Percentiles rank a stretch among this genome's conserved stretches.
Evolutionary conservation across 1,140 invertebrate genomes (phyloP).

Genomic region (Telenomus remus): DNA sequence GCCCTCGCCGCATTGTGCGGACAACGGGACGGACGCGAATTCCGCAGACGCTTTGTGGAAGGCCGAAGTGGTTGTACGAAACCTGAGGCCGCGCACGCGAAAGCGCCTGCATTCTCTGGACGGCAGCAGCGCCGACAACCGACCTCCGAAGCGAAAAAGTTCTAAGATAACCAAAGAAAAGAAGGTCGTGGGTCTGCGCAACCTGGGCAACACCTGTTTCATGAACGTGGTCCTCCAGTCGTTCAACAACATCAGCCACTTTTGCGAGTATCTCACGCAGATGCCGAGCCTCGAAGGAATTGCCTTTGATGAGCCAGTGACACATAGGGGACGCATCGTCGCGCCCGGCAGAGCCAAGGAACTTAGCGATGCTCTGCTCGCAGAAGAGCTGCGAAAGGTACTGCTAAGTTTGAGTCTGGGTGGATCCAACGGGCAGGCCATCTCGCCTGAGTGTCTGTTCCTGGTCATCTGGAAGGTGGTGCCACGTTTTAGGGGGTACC

Average conservation of each 20-base stretch:
- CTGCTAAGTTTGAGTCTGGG: conserved; percentile 84
- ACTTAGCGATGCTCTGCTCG: conserved; percentile 82
- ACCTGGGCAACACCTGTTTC: conserved; percentile 92
- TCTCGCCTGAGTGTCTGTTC: conserved; percentile 88
- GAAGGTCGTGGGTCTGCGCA: conserved; percentile 85
- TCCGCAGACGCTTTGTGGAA: conserved; percentile 69
- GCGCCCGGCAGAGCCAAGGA: conserved; percentile 80
- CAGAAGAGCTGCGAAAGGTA: conserved; percentile 87
- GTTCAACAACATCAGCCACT: conserved; percentile 89
- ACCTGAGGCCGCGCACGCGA: conserved; percentile 77
- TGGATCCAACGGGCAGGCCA: conserved; percentile 81
- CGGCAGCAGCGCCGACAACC: conserved; percentile 76
- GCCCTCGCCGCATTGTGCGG: conserved; percentile 58
- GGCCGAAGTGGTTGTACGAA: conserved; percentile 77
- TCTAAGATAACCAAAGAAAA: conserved; percentile 76
- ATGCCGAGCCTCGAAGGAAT: conserved; percentile 83
- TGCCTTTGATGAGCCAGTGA: conserved; percentile 72
- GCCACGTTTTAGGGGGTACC: conserved; percentile 89
- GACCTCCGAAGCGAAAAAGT: conserved; percentile 73
- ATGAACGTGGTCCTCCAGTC: conserved; percentile 93
- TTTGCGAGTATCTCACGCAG: conserved; percentile 88
- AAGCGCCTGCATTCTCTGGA: conserved; percentile 79
- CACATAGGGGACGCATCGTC: conserved; percentile 79
- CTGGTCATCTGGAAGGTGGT: conserved; percentile 91
- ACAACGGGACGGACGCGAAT: conserved; percentile 62